Evolutionary conservation across 2,113 vertebrate species (phyloP).

Genomic region (Panthera leo): DNA sequence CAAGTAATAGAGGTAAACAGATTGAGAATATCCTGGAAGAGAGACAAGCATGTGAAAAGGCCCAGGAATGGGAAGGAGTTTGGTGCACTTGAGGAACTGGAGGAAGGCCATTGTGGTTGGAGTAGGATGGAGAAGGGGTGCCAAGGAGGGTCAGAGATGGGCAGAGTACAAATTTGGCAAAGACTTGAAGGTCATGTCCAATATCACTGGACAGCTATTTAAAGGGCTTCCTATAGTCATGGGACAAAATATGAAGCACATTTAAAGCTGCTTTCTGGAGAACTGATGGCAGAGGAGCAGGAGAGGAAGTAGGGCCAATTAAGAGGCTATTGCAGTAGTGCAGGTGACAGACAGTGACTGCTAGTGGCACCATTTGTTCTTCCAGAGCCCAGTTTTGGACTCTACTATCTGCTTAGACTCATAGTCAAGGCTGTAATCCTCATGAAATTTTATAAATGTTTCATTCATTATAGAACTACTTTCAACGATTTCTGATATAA

Average conservation of each 20-base stretch:
- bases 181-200: not conserved
- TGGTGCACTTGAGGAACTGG: not conserved
- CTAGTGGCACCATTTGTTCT: not conserved
- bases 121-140: not conserved
- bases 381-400: not conserved
- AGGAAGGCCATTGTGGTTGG: not conserved
- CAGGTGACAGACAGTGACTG: not conserved
- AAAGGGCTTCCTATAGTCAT: not conserved
- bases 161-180: not conserved
- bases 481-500: not conserved
- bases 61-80: not conserved
- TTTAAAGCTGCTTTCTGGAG: not conserved
- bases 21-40: not conserved
- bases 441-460: not conserved
- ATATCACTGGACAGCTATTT: not conserved
- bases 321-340: not conserved
- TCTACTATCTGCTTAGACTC: not conserved
- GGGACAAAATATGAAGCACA: not conserved
- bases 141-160: not conserved
- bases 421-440: not conserved
- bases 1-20: not conserved
- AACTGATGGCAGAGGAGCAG: not conserved
- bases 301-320: not conserved
- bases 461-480: not conserved
- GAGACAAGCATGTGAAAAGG: not conserved